Base-by-base conservation (phyloP, 2,888 invertebrate species). In the Macropis europaea region DNA sequence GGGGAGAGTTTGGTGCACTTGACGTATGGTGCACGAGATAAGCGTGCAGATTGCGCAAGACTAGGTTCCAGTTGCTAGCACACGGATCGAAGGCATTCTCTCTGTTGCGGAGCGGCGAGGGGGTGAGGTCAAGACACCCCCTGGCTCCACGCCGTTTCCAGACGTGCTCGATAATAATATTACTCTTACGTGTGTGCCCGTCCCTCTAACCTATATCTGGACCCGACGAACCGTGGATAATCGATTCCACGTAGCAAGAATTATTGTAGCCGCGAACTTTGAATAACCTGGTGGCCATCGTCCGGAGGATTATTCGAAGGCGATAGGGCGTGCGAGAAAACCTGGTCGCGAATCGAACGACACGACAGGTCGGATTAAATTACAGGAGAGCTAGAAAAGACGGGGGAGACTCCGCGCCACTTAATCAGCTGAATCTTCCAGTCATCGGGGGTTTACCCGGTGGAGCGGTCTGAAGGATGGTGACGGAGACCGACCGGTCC, bases 1-100 rank as follows among this genome's bases (percentile, higher is more conserved):
- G 24, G 38, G 34, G 66, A 64, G 68, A 60, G 63, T n/a, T n/a
- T 45, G 61, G 60, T 70, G 72, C 64, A 54, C 63, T 78, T 79
- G 75, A 79, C 72, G 78, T 77, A 75, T 70, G 72, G 67, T 32
- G 62, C 62, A 60, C 69, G 66, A 76, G 76, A 79, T 79, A 79
- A 79, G 73, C 76, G 73, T 70, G 68, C 70, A 76, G 78, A 78
- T 78, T 78, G 72, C 62, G 71, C 74, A 59, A 68, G 72, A 63
- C 73, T 62, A 36, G 63, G 38, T 52, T 60, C 50, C 67, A 43
- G 45, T 73, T 52, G 69, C 43, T 61, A 70, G 62, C 69, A 40
- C 72, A 40, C 72, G 72, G 72, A 73, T 73, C 77, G 77, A 74
- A 73, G 72, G 48, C 42, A 40, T 56, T 61, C 59, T 47, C 40